Evolutionary conservation across 2,797 vertebrate species (phyloP), one percentile per base, ranked within the genome.

Genomic region (Gallinago nigripennis): DNA sequence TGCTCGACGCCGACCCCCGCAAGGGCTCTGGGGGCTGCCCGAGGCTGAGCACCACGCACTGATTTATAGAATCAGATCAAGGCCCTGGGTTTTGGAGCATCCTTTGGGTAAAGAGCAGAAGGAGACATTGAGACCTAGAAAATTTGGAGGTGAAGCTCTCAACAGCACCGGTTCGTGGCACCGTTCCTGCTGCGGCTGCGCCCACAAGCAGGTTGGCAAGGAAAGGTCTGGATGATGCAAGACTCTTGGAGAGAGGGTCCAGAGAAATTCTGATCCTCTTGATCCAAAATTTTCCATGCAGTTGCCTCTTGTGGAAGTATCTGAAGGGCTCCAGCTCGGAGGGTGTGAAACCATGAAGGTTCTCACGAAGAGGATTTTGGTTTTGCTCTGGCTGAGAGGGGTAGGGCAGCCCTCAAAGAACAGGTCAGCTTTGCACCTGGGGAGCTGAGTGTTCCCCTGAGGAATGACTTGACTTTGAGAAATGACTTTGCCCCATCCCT

Each of bases 1-100:
- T 37, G 43, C 46, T 46, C 4, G 0, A 19, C 31, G 6, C 12
- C 0, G 2, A 15, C 50, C 24, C 6, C 0, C 17, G 31, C 37
- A 0, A 50, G 69, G 39, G 72, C 27, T 69, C 54, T 39, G 46
- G 33, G 24, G 19, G 43, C 16, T 53, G 53, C 79, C 46, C 12
- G 33, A 28, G 13, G 43, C 28, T 66, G 21, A 85, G 50, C 20
- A 30, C 35, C 19, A 10, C 1, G 27, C 17, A 2, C 43, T 61
- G 78, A 30, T 53, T n/a, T 70, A n/a, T 3, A 11, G n/a, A 39
- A 39, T 39, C 68, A 56, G 9, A 41, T 8, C 1, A 1, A 45
- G 48, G 33, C 31, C 28, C 33, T 57, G 80, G 16, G 9, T 8
- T 72, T 70, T 2, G 12, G 61, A 35, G 33, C 16, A 45, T 63